phyloP scores from a whole-genome alignment of 2,113 vertebrate genomes.

The Tetrao urogallus region DNA sequence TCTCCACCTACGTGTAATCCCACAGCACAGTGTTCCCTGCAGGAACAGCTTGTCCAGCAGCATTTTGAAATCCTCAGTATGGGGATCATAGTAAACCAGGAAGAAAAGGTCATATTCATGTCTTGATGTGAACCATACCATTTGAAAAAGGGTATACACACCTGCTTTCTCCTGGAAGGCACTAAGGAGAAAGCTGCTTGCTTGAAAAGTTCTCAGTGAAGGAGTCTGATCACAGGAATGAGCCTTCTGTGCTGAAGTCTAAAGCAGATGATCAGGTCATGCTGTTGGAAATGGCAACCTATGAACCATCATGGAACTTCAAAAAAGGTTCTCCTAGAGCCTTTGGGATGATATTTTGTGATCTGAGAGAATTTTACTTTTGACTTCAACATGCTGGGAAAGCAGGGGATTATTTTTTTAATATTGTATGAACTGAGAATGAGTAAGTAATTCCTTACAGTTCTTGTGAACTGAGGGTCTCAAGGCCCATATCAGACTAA shows the following conservation, averaged over 20 bases:
- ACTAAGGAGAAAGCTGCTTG: background rate
- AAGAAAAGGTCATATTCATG: background rate
- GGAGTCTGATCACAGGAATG: fast-evolving
- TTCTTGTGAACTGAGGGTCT: background rate
- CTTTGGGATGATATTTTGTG: background rate
- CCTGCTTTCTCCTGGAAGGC: background rate
- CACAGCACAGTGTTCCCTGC: background rate
- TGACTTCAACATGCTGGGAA: background rate
- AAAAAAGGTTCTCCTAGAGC: background rate
- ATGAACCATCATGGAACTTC: background rate
- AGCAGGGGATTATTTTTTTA: background rate
- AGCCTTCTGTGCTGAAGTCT: background rate
- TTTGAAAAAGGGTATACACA: background rate
- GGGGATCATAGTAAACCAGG: background rate
- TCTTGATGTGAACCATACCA: fast-evolving
- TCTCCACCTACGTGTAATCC: background rate
- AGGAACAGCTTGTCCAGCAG: background rate
- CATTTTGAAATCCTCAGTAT: background rate
- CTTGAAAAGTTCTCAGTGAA: background rate
- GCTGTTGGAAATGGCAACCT: background rate
- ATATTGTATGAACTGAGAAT: background rate
- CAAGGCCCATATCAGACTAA: background rate
- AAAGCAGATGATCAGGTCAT: background rate
- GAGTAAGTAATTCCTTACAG: background rate
- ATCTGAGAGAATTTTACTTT: background rate